Evolutionary conservation across 2,888 invertebrate genomes (phyloP).

Genomic region (Ecliptopera silaceata): DNA sequence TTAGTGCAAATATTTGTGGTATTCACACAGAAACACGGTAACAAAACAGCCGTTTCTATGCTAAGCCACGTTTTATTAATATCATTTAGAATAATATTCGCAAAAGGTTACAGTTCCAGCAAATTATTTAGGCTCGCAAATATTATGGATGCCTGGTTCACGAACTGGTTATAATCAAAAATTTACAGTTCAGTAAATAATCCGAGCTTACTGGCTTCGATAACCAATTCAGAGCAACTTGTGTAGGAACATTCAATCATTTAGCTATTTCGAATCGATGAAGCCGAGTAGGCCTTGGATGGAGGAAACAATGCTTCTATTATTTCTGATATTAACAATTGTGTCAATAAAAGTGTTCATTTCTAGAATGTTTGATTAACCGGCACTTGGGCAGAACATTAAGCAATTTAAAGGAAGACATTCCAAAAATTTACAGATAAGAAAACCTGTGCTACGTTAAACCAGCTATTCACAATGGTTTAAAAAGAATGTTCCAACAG

Average conservation of each 20-base stretch:
- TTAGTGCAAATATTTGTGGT: conserved; percentile 9
- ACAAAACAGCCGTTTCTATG: conserved; percentile 4
- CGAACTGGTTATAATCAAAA: conserved; percentile 31
- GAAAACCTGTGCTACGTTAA: background rate
- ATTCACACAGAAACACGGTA: conserved; percentile 7
- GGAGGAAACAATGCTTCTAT: background rate
- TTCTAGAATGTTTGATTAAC: background rate
- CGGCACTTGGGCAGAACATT: too few species aligned
- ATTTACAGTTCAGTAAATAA: conserved; percentile 34
- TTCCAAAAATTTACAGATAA: background rate
- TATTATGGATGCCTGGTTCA: conserved; percentile 10
- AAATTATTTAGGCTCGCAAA: background rate
- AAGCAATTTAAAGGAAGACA: too few species aligned
- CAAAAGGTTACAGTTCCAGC: background rate
- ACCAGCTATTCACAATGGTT: background rate
- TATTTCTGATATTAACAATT: background rate
- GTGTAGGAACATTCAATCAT: conserved; percentile 13
- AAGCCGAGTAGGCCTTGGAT: background rate
- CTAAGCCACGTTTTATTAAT: conserved; percentile 4
- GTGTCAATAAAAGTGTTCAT: background rate
- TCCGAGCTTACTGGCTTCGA: conserved; percentile 18
- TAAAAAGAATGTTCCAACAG: conserved; percentile 1
- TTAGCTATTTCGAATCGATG: conserved; percentile 20
- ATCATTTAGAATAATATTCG: background rate
- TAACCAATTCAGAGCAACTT: conserved; percentile 28